Evolutionary conservation across 2,113 vertebrate genomes (phyloP), one percentile per base, ranked within the genome.

Genomic region (Cyprinodon variegatus): DNA sequence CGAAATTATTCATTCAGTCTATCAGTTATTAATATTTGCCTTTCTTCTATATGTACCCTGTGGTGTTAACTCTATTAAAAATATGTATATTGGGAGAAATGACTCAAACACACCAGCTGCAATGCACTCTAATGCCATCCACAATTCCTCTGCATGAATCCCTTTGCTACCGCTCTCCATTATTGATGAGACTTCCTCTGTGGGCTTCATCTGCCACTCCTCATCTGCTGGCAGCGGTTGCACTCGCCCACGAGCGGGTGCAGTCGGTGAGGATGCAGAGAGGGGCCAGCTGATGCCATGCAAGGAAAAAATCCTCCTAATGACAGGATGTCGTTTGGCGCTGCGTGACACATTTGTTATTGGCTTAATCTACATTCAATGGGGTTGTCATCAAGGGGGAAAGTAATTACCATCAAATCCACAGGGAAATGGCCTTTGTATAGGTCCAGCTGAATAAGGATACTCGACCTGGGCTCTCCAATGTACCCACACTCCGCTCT

Each of bases 171-270:
- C 13, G 20, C 81, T 79, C 83, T 93, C 69, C 61, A 91, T 92
- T 88, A 92, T 89, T 89, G 86, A 92, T 92, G 86, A 88, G 82
- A 79, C 83, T 82, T 84, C 81, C 90, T 86, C 77, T 29, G 86
- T 72, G 45, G 9, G 81, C 81, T 88, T 84, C 79, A 74, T 90
- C 85, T 87, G 81, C 84, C 86, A 71, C 85, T 67, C 29, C 29
- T 29, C 29, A 29, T 29, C 69, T 68, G 68, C 68, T 45, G 69
- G 81, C 48, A 29, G 29, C 29, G 29, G 29, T 29, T 63, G 70
- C 46, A 11, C 36, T 72, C 13, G 61, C 81, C 88, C 68, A 72
- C 82, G 81, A 86, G 83, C 74, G 81, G 86, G 64, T 11, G 7
- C 78, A 75, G 78, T 15, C 70, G 86, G 46, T 76, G 76, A 48